Evolutionary conservation across 2,888 invertebrate species (phyloP).

Genomic region (Colletes collaris): DNA sequence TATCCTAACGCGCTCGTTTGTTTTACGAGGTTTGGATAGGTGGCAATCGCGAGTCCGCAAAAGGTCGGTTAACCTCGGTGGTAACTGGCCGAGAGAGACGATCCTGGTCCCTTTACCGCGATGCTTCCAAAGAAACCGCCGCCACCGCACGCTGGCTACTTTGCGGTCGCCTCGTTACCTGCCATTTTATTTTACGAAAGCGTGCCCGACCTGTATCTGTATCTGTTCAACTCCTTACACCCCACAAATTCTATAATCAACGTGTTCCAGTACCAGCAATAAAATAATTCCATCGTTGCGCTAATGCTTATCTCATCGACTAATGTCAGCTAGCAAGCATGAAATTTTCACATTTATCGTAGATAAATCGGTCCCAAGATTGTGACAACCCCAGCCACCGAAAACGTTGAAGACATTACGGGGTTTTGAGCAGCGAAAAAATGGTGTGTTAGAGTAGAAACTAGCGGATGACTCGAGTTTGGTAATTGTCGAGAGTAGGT

Average conservation of each 20-base stretch:
- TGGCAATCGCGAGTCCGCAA: not conserved
- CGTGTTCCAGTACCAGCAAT: too few relatives aligned
- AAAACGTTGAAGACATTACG: too few relatives aligned
- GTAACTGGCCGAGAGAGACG: constrained; percentile 10
- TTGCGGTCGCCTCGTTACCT: constrained; percentile 70
- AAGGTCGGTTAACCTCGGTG: constrained; percentile 16
- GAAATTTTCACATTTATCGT: too few relatives aligned
- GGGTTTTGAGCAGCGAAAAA: too few relatives aligned
- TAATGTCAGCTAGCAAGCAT: too few relatives aligned
- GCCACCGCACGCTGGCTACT: constrained; percentile 68
- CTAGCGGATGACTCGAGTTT: not conserved
- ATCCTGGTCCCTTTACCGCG: constrained; percentile 3
- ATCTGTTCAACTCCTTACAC: too few relatives aligned
- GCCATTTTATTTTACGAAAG: constrained; percentile 63
- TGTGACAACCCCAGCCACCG: too few relatives aligned
- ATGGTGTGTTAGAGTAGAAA: not conserved
- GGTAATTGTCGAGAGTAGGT: not conserved
- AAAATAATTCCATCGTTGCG: too few relatives aligned
- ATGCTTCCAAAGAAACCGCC: constrained; percentile 26
- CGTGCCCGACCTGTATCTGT: constrained; percentile 11
- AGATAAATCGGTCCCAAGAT: too few relatives aligned
- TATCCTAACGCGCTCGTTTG: not conserved
- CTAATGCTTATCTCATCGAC: too few relatives aligned
- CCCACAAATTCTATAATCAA: too few relatives aligned
- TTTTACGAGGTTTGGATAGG: constrained; percentile 8